Percentiles rank a stretch among this genome's conserved stretches.
Evolutionary conservation across 92 coral and sea anemone genomes (phyloP).

Genomic region (Epizoanthus fatuus): DNA sequence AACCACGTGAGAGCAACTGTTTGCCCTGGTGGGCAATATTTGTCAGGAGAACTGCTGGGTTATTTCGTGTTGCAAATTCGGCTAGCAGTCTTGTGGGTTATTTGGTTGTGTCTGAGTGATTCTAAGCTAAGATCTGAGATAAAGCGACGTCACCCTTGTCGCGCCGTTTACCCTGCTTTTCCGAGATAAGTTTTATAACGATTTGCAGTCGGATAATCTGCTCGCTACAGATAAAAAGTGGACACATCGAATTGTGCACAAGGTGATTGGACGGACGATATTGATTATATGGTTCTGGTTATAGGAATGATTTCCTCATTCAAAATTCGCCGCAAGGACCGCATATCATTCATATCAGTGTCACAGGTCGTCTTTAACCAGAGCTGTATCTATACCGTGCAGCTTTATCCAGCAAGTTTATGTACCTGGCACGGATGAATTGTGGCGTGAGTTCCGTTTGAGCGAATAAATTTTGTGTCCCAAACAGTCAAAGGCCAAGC

Average conservation of each 20-base stretch:
- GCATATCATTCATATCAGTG: conserved; percentile 18
- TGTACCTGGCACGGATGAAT: conserved; percentile 7
- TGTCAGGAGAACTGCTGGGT: not conserved
- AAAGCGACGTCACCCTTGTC: conserved; percentile 4
- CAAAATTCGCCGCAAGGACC: conserved; percentile 25
- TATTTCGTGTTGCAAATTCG: not conserved
- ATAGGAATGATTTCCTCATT: not conserved
- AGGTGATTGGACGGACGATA: not conserved
- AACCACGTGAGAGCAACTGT: conserved; percentile 19
- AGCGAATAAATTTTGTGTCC: conserved; percentile 3
- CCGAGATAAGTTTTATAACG: not conserved
- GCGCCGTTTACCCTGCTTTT: not conserved
- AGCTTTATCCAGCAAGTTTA: conserved; percentile 1
- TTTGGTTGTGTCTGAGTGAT: not conserved
- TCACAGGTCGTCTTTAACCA: conserved; percentile 2
- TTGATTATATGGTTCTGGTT: conserved; percentile 8
- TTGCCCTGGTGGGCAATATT: conserved; percentile 19
- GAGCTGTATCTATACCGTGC: not conserved
- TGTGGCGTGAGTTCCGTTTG: conserved; percentile 6
- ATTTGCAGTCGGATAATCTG: not conserved
- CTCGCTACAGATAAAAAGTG: not conserved
- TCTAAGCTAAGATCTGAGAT: too few relatives aligned
- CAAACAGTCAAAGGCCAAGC: too few relatives aligned
- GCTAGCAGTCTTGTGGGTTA: not conserved
- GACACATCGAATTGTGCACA: conserved; percentile 14